A percentile compares a stretch with the other conserved stretches of the same genome.
Evolutionary conservation across 2,113 vertebrate genomes (phyloP).

Genomic region (Centropus unirufus): DNA sequence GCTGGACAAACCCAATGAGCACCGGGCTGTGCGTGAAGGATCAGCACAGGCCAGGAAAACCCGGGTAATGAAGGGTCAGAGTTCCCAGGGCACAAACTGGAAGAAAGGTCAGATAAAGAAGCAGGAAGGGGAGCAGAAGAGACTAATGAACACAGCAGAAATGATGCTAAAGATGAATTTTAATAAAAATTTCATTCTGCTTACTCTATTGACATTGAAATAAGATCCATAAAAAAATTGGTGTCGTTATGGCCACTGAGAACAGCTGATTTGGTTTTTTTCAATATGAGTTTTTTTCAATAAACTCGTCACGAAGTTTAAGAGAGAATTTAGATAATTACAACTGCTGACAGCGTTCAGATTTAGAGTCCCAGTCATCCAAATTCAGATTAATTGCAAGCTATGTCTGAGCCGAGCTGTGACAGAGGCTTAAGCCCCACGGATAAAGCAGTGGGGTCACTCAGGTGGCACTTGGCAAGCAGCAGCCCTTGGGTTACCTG

Average conservation of each 20-base stretch:
- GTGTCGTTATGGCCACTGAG: not conserved
- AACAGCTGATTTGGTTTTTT: not conserved
- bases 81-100: not conserved
- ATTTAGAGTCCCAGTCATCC: not conserved
- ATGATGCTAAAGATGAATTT: conserved; percentile 43
- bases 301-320: not conserved
- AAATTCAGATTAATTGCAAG: not conserved
- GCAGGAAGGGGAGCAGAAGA: not conserved
- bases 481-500: not conserved
- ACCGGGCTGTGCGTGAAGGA: not conserved
- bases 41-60: not conserved
- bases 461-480: not conserved
- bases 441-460: not conserved
- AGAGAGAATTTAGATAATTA: not conserved
- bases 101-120: not conserved
- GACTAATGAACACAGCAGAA: not conserved
- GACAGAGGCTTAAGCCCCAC: not conserved
- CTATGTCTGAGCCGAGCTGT: not conserved
- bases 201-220: not conserved
- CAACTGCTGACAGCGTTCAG: not conserved
- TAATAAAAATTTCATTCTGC: conserved; percentile 45
- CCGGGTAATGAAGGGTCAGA: not conserved
- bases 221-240: not conserved
- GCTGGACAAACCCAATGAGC: not conserved
- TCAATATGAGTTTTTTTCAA: not conserved